These are phyloP conservation scores for Anguilla anguilla DNA, from an alignment of 2,797 vertebrate genomes.

Conservation along the genomic window DNA sequence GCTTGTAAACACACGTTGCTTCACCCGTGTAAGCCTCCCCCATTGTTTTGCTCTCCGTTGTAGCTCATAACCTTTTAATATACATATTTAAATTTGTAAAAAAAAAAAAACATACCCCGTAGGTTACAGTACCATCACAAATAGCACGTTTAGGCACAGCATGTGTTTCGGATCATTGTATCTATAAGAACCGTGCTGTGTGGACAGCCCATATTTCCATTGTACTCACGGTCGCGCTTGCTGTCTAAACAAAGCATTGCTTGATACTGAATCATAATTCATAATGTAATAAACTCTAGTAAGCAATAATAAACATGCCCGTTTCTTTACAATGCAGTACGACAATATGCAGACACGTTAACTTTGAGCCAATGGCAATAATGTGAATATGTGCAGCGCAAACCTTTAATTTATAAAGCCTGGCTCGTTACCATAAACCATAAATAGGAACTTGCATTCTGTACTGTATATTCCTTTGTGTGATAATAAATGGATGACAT, in stretches of 20 bases:
- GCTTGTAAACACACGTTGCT: no score
- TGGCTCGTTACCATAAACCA: not conserved
- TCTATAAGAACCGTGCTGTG: not conserved
- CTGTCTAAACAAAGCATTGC: not conserved
- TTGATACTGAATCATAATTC: not conserved
- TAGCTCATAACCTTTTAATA: no score
- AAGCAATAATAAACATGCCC: slow-evolving; percentile 7
- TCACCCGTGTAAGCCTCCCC: no score
- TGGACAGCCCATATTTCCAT: not conserved
- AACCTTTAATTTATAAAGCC: not conserved
- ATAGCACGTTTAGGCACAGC: no score
- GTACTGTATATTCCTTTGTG: not conserved
- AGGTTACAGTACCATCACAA: no score
- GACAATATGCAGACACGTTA: not conserved
- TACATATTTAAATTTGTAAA: no score
- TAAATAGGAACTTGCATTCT: not conserved
- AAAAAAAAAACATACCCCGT: no score
- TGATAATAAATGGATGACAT: not conserved
- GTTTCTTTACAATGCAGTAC: not conserved
- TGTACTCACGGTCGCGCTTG: not conserved
- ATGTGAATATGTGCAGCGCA: not conserved
- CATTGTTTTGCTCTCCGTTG: no score
- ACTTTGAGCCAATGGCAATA: not conserved
- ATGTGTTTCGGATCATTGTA: no score
- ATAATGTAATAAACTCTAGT: not conserved